Conservation (phyloP, 1,140 invertebrate genomes). For the Hylyphantes graminicola region DNA sequence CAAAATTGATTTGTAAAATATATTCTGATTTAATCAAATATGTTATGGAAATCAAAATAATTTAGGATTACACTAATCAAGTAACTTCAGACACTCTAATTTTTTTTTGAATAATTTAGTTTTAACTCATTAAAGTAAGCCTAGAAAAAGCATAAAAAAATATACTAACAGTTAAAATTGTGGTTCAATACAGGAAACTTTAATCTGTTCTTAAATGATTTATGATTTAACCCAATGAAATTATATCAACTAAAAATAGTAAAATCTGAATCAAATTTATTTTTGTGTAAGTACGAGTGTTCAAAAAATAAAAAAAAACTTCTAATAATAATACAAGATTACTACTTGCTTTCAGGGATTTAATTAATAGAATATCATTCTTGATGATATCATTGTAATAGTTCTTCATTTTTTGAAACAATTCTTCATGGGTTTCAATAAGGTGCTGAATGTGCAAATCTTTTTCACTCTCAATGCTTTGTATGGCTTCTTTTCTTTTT, state of each 20-base stretch:
- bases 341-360: constrained; percentile 22
- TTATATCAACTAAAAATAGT: background rate
- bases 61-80: too few relatives aligned
- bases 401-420: constrained; percentile 46
- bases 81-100: too few relatives aligned
- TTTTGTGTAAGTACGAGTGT: background rate
- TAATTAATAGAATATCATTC: constrained; percentile 39
- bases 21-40: too few relatives aligned
- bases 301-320: background rate
- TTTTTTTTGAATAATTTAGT: too few relatives aligned
- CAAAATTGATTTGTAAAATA: too few relatives aligned
- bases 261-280: background rate
- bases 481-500: constrained; percentile 4
- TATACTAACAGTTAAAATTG: too few relatives aligned
- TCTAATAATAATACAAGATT: background rate
- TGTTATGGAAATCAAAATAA: too few relatives aligned
- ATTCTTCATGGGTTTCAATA: constrained; percentile 35
- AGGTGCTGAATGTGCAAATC: constrained; percentile 36
- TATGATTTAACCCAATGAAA: background rate
- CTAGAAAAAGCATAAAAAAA: too few relatives aligned
- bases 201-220: too few relatives aligned
- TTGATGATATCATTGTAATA: constrained; percentile 50
- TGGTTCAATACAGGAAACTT: too few relatives aligned
- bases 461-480: constrained; percentile 22
- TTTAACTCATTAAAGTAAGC: too few relatives aligned